phyloP scores from a whole-genome alignment of 37 sponge, comb jelly and placozoan genomes.

The Aphrocallistes beatrix region DNA sequence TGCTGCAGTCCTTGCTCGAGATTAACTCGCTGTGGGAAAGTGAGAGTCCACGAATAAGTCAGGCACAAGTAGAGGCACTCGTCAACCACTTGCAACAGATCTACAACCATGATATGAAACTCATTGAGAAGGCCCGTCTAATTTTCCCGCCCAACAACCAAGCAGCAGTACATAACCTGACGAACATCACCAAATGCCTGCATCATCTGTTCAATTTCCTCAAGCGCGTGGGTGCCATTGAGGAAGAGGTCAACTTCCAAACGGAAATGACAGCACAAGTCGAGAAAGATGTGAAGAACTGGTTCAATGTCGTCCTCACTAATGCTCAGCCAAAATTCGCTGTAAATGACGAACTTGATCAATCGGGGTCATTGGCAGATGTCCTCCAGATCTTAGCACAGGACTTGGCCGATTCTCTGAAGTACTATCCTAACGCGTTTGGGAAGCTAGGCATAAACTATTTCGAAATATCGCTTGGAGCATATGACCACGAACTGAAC shows the following conservation, averaged over 20 bases:
- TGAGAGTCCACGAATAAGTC: not conserved
- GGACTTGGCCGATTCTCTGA: not conserved
- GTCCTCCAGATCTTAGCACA: slow-evolving; percentile 5
- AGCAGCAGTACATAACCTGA: not conserved
- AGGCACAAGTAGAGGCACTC: not conserved
- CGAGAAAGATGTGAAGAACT: not conserved
- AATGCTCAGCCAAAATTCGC: slow-evolving; percentile 10
- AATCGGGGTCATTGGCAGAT: not conserved
- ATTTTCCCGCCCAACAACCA: slow-evolving; percentile 5
- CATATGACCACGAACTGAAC: not conserved
- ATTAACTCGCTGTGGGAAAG: not conserved
- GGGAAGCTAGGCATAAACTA: not conserved
- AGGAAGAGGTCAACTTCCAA: not conserved
- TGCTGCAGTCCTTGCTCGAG: not conserved
- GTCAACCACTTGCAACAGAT: not conserved
- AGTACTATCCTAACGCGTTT: not conserved
- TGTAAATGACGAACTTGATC: not conserved
- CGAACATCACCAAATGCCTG: slow-evolving; percentile 1
- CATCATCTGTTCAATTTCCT: not conserved
- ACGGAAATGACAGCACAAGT: not conserved
- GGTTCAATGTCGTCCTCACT: not conserved
- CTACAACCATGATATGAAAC: not conserved
- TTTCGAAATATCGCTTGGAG: not conserved
- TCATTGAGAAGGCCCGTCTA: not conserved
- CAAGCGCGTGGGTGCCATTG: not conserved